phyloP scores from a whole-genome alignment of 2,113 vertebrate genomes.

The Ardeotis arabs region DNA sequence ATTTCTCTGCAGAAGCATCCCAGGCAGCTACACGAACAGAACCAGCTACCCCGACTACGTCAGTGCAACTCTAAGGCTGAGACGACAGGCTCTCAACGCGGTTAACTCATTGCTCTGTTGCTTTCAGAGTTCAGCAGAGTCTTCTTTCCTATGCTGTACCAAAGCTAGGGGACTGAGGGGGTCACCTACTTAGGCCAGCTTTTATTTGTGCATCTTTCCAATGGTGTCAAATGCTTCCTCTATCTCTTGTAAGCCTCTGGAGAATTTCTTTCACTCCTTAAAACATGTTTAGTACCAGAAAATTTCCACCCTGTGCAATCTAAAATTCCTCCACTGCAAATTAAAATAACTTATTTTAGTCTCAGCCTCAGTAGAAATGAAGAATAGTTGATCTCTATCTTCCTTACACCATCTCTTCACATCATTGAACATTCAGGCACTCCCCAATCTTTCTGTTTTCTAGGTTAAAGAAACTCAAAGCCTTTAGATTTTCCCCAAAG shows the following conservation, averaged over 20 bases:
- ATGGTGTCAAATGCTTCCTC: not conserved
- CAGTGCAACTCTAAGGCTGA: not conserved
- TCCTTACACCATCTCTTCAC: not conserved
- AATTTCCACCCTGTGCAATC: not conserved
- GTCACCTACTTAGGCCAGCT: not conserved
- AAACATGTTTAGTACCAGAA: not conserved
- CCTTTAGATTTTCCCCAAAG: not conserved
- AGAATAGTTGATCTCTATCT: not conserved
- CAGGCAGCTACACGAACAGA: not conserved
- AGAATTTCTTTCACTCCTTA: not conserved
- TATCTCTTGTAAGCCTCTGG: not conserved
- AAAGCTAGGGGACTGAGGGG: accelerated
- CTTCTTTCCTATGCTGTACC: not conserved
- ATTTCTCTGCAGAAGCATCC: not conserved
- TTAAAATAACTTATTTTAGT: not conserved
- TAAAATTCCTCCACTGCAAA: not conserved
- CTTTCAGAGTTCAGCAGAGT: not conserved
- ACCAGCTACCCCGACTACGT: not conserved
- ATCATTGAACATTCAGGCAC: not conserved
- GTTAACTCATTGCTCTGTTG: not conserved
- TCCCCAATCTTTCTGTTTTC: not conserved
- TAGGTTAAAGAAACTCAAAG: not conserved
- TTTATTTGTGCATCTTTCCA: not conserved
- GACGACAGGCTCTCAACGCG: not conserved
- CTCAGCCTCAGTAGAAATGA: not conserved